Evolutionary conservation across 2,888 invertebrate genomes (phyloP), one percentile per base, ranked within the genome.

Genomic region (Lordiphosa andalusiaca): DNA sequence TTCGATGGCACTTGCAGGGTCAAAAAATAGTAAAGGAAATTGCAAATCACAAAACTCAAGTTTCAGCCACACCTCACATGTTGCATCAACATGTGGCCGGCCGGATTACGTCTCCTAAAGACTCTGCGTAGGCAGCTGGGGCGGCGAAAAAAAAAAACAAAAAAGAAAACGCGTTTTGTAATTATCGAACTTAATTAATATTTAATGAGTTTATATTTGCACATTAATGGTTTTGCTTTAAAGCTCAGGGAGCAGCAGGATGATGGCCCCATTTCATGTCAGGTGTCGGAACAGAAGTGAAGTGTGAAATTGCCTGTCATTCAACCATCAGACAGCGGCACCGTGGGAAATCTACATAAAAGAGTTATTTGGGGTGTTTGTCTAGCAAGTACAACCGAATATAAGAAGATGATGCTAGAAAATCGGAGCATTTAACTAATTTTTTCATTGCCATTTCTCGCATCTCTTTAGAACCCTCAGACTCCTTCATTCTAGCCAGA

Each of bases 121-220:
- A 21, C 23, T 38, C 13, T 50, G 6, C 25, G 36, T 13, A 38
- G 48, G 19, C 38, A 21, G 36, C 21, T 25, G 10, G 13, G 9
- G 35, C 12, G 9, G 23, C 12, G n/a, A 3, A 42, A n/a, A 40
- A 2, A 6, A n/a, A 3, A 42, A n/a, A 40, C 0, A 6, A n/a
- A 3, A 42, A n/a, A 40, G 0, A 6, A n/a, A 16, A 2, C 25
- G n/a, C 23, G 50, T 54, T 55, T 57, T 65, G 58, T 64, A 81
- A 84, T 72, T 74, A 78, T 73, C 61, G 58, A 78, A 82, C 73
- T 74, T 71, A 78, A 82, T 84, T 84, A 74, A 73, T 75, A 64
- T 63, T 60, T 65, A 82, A 84, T 84, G 60, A 57, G 48, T 69
- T 80, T 58, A 62, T 56, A 82, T 80, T 70, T 74, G 64, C 84